Base-by-base conservation (phyloP, 2,888 invertebrate genomes). In the Eupelmus urozonus region DNA sequence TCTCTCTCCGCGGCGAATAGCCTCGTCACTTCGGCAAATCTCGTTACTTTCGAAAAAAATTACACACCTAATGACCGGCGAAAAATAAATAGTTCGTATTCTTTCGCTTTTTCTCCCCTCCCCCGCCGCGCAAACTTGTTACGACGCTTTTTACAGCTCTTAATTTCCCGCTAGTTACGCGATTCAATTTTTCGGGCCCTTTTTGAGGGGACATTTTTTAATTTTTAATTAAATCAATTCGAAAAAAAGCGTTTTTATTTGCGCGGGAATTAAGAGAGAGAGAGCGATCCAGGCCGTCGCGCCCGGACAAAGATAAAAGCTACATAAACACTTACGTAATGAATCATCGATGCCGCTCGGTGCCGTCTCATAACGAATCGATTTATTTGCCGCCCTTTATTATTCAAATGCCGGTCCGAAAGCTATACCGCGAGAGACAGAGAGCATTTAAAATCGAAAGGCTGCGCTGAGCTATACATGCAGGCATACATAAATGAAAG, bases 391-490 rank as follows among this genome's bases (percentile, higher is more conserved):
- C 20, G 29, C 29, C 9, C 60, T 66, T 77, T 66, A 77, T 59
- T 5, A 72, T 66, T 77, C 65, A 66, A 77, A 77, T 66, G 7
- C 25, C 27, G 13, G 27, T 23, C 25, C 45, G 65, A 65, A 76
- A 57, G 69, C n/a, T 9, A 5, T 34, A 9, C 60, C 49, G n/a
- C 27, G 34, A 29, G 16, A 20, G 23, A 34, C 3, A 34, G 42
- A 25, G 23, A 72, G 62, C 40, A 69, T 72, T 76, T 29, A 67
- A 72, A 79, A 79, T 76, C 76, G 70, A 79, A 79, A 75, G 62
- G 78, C n/a, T n/a, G n/a, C n/a, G n/a, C n/a, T n/a, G n/a, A n/a
- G 55, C 27, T 40, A 34, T 34, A 34, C 9, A 34, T 34, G 9
- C 9, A 34, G 3, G 9, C 9, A 27, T 62, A 62, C 49, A 34